A percentile compares a stretch with the other conserved stretches of the same genome.
phyloP scores from a whole-genome alignment of 2,113 vertebrate species.

The Myotis lucifugus region DNA sequence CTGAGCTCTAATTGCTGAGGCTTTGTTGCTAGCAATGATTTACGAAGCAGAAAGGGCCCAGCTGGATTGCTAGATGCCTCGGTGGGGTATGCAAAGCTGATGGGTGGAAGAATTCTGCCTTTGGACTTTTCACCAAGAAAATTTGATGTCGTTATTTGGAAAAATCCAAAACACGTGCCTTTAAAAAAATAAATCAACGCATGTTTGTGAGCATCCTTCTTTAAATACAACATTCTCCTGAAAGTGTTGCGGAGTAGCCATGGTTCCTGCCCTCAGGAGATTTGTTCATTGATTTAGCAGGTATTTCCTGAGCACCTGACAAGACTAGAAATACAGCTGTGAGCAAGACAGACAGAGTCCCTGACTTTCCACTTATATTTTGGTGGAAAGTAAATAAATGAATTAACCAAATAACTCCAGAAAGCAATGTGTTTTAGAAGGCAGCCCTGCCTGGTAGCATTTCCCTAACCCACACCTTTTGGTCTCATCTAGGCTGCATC shows the following conservation, averaged over 20 bases:
- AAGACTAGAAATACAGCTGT: not conserved
- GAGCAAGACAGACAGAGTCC: not conserved
- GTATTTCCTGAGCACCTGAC: not conserved
- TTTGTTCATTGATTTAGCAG: conserved; percentile 6
- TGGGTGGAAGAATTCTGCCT: conserved; percentile 36
- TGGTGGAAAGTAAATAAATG: conserved; percentile 30
- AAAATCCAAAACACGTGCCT: not conserved
- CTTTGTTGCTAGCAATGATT: conserved; percentile 61
- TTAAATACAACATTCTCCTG: not conserved
- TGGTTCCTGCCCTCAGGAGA: not conserved
- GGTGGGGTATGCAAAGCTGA: conserved; percentile 1
- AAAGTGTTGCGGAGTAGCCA: not conserved
- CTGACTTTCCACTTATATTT: not conserved
- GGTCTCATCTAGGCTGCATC: not conserved
- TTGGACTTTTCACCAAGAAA: conserved; percentile 41
- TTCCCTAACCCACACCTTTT: not conserved
- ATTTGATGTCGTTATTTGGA: conserved; percentile 45
- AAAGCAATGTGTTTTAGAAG: not conserved
- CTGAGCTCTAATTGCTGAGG: conserved; percentile 9
- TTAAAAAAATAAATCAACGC: not conserved
- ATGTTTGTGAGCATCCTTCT: conserved; percentile 3
- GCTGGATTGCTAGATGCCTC: conserved; percentile 33
- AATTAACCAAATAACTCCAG: not conserved
- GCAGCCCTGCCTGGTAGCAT: not conserved
- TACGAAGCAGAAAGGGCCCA: conserved; percentile 26